Percentiles rank a stretch among this genome's conserved stretches.
These are phyloP conservation scores for Sardinella longiceps DNA, from an alignment of 2,797 vertebrate species.

Conservation along the genomic window DNA sequence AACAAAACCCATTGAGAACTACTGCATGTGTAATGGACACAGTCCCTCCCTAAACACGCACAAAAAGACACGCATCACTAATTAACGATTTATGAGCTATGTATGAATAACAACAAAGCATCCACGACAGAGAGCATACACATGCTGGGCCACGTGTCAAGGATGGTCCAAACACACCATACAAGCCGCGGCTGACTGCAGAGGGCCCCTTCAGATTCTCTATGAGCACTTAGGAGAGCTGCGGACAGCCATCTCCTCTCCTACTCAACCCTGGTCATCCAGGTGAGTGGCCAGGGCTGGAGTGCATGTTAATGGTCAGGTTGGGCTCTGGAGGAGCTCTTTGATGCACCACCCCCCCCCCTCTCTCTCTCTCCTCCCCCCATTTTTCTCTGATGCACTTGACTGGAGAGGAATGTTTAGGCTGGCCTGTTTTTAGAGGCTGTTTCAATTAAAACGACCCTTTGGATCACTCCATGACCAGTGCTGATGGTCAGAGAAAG, in stretches of 20 bases:
- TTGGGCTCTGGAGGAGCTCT: conserved; percentile 7
- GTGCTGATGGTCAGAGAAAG: neutral
- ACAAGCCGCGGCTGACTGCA: neutral
- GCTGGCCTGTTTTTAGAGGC: conserved; percentile 38
- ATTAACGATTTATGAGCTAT: conserved; percentile 6
- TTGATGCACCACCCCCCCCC: conserved; percentile 17
- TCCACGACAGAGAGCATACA: neutral
- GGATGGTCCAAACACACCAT: neutral
- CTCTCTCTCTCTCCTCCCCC: neutral
- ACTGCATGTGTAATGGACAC: neutral
- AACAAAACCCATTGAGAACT: neutral
- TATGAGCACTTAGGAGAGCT: neutral
- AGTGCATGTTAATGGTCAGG: conserved; percentile 18
- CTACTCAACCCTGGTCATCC: conserved; percentile 23
- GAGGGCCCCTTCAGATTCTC: neutral
- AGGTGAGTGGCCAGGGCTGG: conserved; percentile 23
- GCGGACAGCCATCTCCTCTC: neutral
- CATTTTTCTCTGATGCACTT: conserved; percentile 18
- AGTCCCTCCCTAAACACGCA: neutral
- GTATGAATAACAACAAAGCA: neutral
- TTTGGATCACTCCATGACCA: conserved; percentile 34
- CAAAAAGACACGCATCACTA: neutral
- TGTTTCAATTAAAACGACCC: conserved; percentile 39
- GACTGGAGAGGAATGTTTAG: conserved; percentile 43
- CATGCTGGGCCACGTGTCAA: neutral